phyloP scores from a whole-genome alignment of 2,113 vertebrate species.

The Ophthalmolycus amberensis region DNA sequence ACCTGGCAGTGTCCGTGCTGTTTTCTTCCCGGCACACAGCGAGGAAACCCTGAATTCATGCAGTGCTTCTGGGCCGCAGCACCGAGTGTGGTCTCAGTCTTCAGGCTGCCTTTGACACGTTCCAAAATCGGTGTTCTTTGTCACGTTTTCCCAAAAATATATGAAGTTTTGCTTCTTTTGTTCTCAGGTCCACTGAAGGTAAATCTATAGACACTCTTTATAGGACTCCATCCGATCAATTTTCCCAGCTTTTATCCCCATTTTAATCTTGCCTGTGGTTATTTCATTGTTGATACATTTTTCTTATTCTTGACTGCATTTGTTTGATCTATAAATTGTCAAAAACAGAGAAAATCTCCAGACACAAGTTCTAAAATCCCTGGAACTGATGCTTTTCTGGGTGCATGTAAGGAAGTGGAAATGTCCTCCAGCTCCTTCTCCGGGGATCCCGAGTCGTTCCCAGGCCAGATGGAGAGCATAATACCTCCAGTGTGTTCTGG shows the following conservation, averaged over 20 bases:
- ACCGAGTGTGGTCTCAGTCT: constrained; percentile 4
- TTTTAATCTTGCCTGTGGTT: neutral
- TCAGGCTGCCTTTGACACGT: neutral
- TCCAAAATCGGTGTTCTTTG: neutral
- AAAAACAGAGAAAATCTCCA: neutral
- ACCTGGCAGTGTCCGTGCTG: constrained; percentile 1
- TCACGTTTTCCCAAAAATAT: too few relatives aligned
- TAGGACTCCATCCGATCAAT: neutral
- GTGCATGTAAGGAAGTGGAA: neutral
- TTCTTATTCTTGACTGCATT: too few relatives aligned
- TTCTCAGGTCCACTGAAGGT: neutral
- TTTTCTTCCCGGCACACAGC: neutral
- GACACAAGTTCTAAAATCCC: neutral
- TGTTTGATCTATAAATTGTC: neutral
- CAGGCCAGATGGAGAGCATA: neutral
- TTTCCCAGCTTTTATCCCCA: neutral
- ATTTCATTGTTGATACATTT: neutral
- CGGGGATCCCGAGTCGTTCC: neutral
- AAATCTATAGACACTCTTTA: neutral
- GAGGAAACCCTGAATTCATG: neutral
- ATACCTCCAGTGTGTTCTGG: neutral
- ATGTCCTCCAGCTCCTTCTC: neutral
- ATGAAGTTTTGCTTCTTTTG: neutral
- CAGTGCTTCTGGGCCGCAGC: neutral
- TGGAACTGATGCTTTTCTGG: neutral